Evolutionary conservation across 2,113 vertebrate species (phyloP), one percentile per base, ranked within the genome.

Genomic region (Solea solea): DNA sequence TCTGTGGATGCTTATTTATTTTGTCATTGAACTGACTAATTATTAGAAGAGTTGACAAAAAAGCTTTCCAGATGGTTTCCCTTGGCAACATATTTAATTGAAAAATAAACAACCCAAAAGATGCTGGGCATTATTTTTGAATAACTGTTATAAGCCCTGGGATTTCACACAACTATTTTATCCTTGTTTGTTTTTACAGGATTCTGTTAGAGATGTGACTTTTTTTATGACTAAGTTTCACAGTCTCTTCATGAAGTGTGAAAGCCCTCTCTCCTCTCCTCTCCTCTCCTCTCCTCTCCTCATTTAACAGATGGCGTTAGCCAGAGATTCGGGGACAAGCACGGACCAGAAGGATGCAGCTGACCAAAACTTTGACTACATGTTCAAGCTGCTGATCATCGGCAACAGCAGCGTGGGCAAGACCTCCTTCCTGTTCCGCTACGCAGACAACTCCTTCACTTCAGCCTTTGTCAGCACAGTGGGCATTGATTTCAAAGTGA

Each of bases 401-500:
- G 96, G 96, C 8, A 96, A 97, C 89, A 97, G 95, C 92, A 96
- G 95, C 0, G 95, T 96, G 84, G 96, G 96, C 12, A 97, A 97
- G 88, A 97, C 96, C 0, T 96, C 95, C 40, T 97, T 97, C 84
- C 90, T 97, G 45, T 97, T 97, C 90, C 95, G 96, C 54, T 97
- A 95, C 0, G 95, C 95, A 0, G 96, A 97, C 0, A 94, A 97
- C 86, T 95, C 96, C 45, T 97, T 97, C 91, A 96, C 95, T 0
- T 94, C 96, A 0, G 96, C 96, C 27, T 97, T 97, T 0, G 95
- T 97, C 85, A 97, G 96, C 93, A 97, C 96, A 0, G 96, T 97
- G 78, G 96, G 96, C 84, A 97, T 97, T 7, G 96, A 97, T 90
- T 97, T 97, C 84, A 97, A 97, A 85, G 95, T 97, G 74, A 97